A percentile compares a stretch with the other conserved stretches of the same genome.
phyloP scores from a whole-genome alignment of 2,888 invertebrate species.

The Thymelicus lineola region DNA sequence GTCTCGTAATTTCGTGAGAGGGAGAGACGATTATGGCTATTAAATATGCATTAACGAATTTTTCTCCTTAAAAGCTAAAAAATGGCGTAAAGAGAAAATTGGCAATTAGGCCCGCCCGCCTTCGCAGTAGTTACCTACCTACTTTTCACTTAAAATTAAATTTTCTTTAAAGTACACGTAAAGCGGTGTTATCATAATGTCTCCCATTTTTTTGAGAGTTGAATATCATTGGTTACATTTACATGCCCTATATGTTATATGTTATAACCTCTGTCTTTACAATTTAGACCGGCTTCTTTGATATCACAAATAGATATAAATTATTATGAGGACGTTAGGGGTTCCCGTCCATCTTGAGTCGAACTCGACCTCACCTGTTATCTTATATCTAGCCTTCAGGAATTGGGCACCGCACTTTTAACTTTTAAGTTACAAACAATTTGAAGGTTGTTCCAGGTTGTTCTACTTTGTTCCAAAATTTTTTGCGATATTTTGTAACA shows the following conservation, averaged over 20 bases:
- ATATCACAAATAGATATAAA: no score
- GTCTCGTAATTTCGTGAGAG: slow-evolving; percentile 57
- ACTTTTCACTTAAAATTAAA: slow-evolving; percentile 72
- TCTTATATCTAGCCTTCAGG: no score
- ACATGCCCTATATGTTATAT: background rate
- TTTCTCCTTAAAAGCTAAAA: slow-evolving; percentile 83
- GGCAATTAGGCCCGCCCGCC: slow-evolving; percentile 73
- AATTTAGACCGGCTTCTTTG: no score
- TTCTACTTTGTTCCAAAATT: no score
- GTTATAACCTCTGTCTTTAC: no score
- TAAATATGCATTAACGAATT: slow-evolving; percentile 86
- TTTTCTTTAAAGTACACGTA: slow-evolving; percentile 77
- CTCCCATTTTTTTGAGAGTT: slow-evolving; percentile 6
- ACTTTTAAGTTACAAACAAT: no score
- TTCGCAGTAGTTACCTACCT: slow-evolving; percentile 50
- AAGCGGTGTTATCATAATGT: slow-evolving; percentile 64
- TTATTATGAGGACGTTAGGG: no score
- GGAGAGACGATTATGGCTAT: slow-evolving; percentile 80
- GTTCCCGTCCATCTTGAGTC: no score
- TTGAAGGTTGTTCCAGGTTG: no score
- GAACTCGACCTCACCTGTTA: no score
- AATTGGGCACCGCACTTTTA: no score
- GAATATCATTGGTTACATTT: slow-evolving; percentile 14
- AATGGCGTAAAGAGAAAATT: slow-evolving; percentile 84
- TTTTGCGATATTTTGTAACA: no score